These are phyloP conservation scores for Sebastes matsubarae DNA, from an alignment of 2,797 vertebrate species.

Conservation along the genomic window DNA sequence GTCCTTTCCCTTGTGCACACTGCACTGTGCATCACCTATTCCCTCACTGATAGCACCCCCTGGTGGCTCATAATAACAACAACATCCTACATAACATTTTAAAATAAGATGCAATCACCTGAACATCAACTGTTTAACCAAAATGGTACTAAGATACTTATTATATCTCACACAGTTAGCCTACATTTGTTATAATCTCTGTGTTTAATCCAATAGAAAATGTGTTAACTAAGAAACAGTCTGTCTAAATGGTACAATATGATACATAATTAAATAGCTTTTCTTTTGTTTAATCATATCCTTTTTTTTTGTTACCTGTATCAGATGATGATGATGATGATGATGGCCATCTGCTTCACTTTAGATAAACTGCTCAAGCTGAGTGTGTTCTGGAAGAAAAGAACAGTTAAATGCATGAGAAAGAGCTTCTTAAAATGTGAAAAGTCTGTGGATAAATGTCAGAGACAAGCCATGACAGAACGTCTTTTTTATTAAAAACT, in stretches of 20 bases:
- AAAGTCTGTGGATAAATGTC: not conserved
- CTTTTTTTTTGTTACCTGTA: slow-evolving; percentile 33
- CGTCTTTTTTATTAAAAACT: not conserved
- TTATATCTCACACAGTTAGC: not conserved
- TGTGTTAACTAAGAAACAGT: not conserved
- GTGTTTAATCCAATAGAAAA: not conserved
- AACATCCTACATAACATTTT: not conserved
- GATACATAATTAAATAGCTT: not conserved
- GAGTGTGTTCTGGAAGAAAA: not conserved
- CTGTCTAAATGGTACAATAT: not conserved
- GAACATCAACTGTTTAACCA: not conserved
- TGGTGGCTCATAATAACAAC: not conserved
- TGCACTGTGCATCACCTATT: not conserved
- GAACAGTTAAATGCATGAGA: not conserved
- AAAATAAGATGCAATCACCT: not conserved
- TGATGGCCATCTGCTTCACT: not conserved
- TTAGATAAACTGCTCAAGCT: not conserved
- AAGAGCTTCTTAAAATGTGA: not conserved
- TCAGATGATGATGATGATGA: not conserved
- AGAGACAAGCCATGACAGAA: not conserved
- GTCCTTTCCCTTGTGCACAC: not conserved
- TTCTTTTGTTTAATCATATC: not conserved
- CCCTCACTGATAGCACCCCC: slow-evolving; percentile 2
- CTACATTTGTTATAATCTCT: not conserved
- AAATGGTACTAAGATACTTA: not conserved